Percentiles rank a stretch among this genome's conserved stretches.
phyloP scores from a whole-genome alignment of 2,888 invertebrate species.

The Cephus sareptanus region DNA sequence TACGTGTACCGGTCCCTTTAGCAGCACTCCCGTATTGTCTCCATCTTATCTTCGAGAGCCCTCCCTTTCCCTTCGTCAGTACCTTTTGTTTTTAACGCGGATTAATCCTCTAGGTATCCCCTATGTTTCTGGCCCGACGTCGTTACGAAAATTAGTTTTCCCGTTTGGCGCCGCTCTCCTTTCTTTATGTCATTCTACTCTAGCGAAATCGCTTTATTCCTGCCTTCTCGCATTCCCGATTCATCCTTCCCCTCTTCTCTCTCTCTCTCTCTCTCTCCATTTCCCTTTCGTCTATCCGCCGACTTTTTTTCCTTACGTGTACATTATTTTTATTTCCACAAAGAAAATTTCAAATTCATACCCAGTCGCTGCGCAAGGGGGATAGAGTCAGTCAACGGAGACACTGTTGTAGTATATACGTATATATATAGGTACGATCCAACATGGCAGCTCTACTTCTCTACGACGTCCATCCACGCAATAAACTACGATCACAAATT shows the following conservation, averaged over 20 bases:
- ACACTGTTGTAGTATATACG: background rate
- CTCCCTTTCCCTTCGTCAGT: slow-evolving; percentile 18
- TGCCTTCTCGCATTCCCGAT: background rate
- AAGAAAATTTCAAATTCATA: background rate
- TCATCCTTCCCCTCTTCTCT: background rate
- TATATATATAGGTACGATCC: background rate
- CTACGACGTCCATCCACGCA: slow-evolving; percentile 58
- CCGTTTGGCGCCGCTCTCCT: background rate
- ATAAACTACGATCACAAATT: slow-evolving; percentile 67
- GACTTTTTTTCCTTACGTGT: background rate
- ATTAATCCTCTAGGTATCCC: slow-evolving; percentile 18
- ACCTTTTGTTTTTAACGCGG: slow-evolving; percentile 18
- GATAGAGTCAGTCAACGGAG: background rate
- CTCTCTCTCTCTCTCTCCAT: background rate
- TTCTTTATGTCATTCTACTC: background rate
- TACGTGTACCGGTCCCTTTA: background rate
- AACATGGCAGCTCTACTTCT: background rate
- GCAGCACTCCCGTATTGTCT: slow-evolving; percentile 12
- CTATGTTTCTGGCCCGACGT: background rate
- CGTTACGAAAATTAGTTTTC: slow-evolving; percentile 4
- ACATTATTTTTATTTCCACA: background rate
- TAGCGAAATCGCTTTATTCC: background rate
- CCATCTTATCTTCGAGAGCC: slow-evolving; percentile 20
- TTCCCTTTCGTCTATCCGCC: background rate
- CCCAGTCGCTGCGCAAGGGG: background rate